Percentiles rank a stretch among this genome's conserved stretches.
phyloP scores from a whole-genome alignment of 2,113 vertebrate genomes.

The Pelobates fuscus region DNA sequence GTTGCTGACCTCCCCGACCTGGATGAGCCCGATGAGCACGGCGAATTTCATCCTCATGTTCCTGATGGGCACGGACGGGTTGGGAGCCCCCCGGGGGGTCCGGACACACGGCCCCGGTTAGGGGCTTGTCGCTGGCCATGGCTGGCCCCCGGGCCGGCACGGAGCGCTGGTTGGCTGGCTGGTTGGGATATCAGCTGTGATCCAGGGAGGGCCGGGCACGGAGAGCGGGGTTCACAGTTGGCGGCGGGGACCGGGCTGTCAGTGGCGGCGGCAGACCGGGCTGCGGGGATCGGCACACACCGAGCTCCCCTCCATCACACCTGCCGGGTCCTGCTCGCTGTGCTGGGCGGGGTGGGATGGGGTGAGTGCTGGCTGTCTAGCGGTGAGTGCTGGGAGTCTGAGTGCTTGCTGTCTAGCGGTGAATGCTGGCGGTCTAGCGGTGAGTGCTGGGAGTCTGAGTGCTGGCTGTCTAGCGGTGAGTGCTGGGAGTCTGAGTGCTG shows the following conservation, averaged over 20 bases:
- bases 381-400: too few relatives aligned
- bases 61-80: conserved; percentile 91
- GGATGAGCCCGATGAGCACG: conserved; percentile 90
- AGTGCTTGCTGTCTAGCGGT: too few relatives aligned
- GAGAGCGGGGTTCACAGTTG: not conserved
- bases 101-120: conserved; percentile 69
- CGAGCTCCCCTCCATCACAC: conserved; percentile 33
- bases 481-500: too few relatives aligned
- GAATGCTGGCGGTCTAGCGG: too few relatives aligned
- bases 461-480: too few relatives aligned
- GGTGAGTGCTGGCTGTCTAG: not conserved
- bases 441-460: too few relatives aligned
- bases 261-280: conserved; percentile 49
- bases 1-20: conserved; percentile 95
- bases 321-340: not conserved
- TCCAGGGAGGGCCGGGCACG: conserved; percentile 13
- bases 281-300: conserved; percentile 6
- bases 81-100: conserved; percentile 69
- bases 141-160: conserved; percentile 55
- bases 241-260: conserved; percentile 61
- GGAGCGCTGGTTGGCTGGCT: not conserved
- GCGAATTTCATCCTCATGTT: conserved; percentile 98
- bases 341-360: not conserved
- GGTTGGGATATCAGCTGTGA: conserved; percentile 60
- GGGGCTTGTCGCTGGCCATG: conserved; percentile 82